Percentiles rank a stretch among this genome's conserved stretches.
Evolutionary conservation across 2,888 invertebrate genomes (phyloP).

Genomic region (Camptogramma bilineatum): DNA sequence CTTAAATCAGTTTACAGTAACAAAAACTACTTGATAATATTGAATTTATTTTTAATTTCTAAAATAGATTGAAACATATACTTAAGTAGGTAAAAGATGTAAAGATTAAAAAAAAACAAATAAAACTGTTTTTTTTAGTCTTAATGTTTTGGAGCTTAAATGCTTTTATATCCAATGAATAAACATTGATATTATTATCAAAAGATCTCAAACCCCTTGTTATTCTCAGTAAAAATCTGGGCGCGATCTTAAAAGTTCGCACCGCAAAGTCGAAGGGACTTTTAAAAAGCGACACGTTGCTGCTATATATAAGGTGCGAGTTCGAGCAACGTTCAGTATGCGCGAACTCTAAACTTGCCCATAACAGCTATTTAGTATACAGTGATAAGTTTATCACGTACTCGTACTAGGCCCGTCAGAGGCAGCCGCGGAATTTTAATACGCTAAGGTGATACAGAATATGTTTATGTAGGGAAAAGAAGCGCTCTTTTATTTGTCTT

Average conservation of each 20-base stretch:
- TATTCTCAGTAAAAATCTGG: slow-evolving; percentile 25
- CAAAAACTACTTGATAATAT: no score
- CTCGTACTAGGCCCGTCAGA: slow-evolving; percentile 65
- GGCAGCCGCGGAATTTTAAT: slow-evolving; percentile 76
- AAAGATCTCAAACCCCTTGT: not conserved
- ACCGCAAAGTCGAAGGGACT: slow-evolving; percentile 30
- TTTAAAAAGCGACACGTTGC: slow-evolving; percentile 45
- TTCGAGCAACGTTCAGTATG: slow-evolving; percentile 50
- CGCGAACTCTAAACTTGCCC: slow-evolving; percentile 61
- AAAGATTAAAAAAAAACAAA: no score
- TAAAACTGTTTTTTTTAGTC: no score
- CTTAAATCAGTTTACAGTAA: no score
- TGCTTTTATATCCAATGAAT: not conserved
- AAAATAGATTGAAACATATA: no score
- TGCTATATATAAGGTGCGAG: slow-evolving; percentile 41
- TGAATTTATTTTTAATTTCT: no score
- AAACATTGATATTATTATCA: not conserved
- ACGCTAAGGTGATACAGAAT: slow-evolving; percentile 70
- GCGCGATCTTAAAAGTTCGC: slow-evolving; percentile 31
- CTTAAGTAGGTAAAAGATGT: no score
- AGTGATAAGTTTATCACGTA: slow-evolving; percentile 80
- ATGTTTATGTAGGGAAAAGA: slow-evolving; percentile 71
- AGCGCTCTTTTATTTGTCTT: slow-evolving; percentile 33
- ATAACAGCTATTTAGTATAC: slow-evolving; percentile 71
- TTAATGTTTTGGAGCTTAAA: no score